A percentile compares a stretch with the other conserved stretches of the same genome.
Evolutionary conservation across 2,113 vertebrate species (phyloP).

Genomic region (Ursus arctos): DNA sequence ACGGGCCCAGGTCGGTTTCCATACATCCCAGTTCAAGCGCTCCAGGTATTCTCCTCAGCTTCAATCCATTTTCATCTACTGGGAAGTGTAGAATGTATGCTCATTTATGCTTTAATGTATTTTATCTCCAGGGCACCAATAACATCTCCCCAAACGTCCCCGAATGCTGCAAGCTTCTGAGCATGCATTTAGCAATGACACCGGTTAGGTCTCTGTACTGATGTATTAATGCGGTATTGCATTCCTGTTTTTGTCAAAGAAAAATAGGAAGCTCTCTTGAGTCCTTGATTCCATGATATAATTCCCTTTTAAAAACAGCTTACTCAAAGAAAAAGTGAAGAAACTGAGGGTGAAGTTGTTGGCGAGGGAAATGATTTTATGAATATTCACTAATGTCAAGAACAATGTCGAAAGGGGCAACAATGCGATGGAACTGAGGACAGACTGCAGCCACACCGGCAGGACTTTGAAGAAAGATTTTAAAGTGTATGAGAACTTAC

Average conservation of each 20-base stretch:
- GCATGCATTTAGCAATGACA: neutral
- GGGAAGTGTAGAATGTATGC: neutral
- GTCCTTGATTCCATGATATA: neutral
- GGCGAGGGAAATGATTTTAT: neutral
- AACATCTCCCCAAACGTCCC: neutral
- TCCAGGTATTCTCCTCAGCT: neutral
- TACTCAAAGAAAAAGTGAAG: neutral
- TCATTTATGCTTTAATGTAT: neutral
- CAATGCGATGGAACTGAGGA: neutral
- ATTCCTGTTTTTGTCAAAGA: neutral
- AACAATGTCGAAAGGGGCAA: neutral
- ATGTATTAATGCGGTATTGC: neutral
- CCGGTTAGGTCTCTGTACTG: neutral
- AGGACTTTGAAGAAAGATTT: neutral
- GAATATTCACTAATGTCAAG: neutral
- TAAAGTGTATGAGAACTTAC: neutral
- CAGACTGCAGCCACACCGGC: neutral
- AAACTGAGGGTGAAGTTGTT: neutral
- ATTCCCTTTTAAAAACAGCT: neutral
- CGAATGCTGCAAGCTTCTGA: neutral
- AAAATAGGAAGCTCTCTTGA: neutral
- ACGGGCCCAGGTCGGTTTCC: neutral
- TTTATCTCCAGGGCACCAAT: neutral
- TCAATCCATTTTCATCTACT: neutral
- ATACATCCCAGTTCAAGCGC: neutral